Evolutionary conservation across 2,888 invertebrate species (phyloP), one percentile per base, ranked within the genome.

Genomic region (Coremacera marginata): DNA sequence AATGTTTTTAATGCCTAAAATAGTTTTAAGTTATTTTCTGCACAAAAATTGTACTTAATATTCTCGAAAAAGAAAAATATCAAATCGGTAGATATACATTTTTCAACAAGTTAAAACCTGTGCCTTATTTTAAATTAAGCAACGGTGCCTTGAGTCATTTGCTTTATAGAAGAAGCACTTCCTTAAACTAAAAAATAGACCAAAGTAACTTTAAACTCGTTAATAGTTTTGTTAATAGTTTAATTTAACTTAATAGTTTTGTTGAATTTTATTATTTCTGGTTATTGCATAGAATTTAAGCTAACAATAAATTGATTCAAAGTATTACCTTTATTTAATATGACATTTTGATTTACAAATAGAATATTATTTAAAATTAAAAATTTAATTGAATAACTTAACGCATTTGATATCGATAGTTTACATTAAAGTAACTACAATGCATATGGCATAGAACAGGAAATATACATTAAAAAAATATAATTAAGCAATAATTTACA

Each of bases 401-500:
- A 37, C 8, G 31, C 31, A 37, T 4, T 37, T 37, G 2, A 7
- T 44, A 7, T 11, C 5, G 7, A 44, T 44, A 44, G 44, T 44
- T 44, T 44, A 14, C 44, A 44, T 44, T 44, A 11, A 44, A 44
- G 14, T 11, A 44, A 44, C 14, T 44, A 44, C 11, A 49, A 52
- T 34, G n/a, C 9, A 27, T 44, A 52, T 52, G 25, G 62, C 73
- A 62, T 62, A n/a, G 34, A 44, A 31, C 9, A 73, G 31, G n/a
- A 70, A 44, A 25, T 19, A 55, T 25, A 60, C 27, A 60, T 60
- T 4, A 70, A 37, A 5, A 7, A 72, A 60, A 22, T 75, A 77
- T 72, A 74, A 25, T 77, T 71, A 71, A 77, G 77, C 75, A 79
- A 79, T 79, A 77, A 77, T 63, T 68, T 51, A 77, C 55, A 60